Base-by-base conservation (phyloP, 53 echinoderm and acorn worm species). In the Crossaster papposus region DNA sequence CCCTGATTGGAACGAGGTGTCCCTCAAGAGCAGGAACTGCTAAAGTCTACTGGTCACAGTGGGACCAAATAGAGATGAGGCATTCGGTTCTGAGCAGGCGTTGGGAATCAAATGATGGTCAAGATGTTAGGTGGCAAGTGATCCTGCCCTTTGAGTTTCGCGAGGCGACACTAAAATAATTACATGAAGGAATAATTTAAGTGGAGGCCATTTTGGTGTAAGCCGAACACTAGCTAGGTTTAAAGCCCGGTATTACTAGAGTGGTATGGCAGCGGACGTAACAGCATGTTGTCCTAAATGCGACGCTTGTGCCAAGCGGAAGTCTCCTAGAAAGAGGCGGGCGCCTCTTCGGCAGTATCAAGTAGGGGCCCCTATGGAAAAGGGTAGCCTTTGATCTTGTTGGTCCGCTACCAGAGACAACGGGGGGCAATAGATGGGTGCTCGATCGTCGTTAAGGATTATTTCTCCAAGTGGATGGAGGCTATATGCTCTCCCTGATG, bases 381-480 rank as follows among this genome's bases (percentile, higher is more conserved):
- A 44, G 79, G n/a, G 79, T 79, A 52, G 53, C 54, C 22, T 28
- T 79, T n/a, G 79, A 54, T 54, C 80, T 80, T 12, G 80, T 80
- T 54, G 80, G 80, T 20, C 80, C 80, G 0, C 35, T 80, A 35
- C 80, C 80, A 13, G 80, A 53, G 54, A 53, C 80, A 15, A 55
- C 30, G 18, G 30, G 30, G 29, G 80, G 80, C 30, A 80, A 80
- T 24, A 54, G 30, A 53, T 80, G 80, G 80, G 58, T 80, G 32
- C 63, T n/a, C n/a, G n/a, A n/a, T 80, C 30, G 80, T 80, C 18
- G 58, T 58, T 23, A 58, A 30, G 3, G 58, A 80, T 32, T 62
- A 80, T 53, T 80, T 80, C 55, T 54, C 80, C 80, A 80, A 80
- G 54, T 31, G 63, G 79, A 80, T 80, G 62, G 62, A 80, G 80